phyloP scores from a whole-genome alignment of 2,888 invertebrate genomes.

The Bombyx huttoni region DNA sequence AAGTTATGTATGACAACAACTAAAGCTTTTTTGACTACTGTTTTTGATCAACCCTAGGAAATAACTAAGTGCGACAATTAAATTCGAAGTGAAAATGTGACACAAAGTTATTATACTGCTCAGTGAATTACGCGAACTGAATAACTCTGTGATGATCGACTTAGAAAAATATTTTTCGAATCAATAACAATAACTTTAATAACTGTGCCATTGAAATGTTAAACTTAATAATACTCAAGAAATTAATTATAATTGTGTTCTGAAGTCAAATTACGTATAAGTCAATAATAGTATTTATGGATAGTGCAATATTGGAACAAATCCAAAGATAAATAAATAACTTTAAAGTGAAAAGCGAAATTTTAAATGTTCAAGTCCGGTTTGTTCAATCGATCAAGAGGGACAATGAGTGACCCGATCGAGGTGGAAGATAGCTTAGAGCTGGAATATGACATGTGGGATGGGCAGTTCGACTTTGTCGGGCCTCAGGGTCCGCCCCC shows the following conservation, averaged over 20 bases:
- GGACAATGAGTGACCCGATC: slow-evolving; percentile 55
- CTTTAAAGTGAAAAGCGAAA: slow-evolving; percentile 19
- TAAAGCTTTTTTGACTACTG: slow-evolving; percentile 12
- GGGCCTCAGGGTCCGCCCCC: slow-evolving; percentile 69
- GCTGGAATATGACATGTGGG: slow-evolving; percentile 90
- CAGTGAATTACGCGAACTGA: slow-evolving; percentile 26
- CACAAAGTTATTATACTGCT: slow-evolving; percentile 23
- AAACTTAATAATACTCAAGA: slow-evolving; percentile 42
- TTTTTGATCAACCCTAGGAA: slow-evolving; percentile 7
- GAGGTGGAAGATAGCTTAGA: slow-evolving; percentile 75
- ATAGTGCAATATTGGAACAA: slow-evolving; percentile 54
- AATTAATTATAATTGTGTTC: slow-evolving; percentile 46
- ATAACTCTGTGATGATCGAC: slow-evolving; percentile 16
- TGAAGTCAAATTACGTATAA: slow-evolving; percentile 39
- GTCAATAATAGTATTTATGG: slow-evolving; percentile 22
- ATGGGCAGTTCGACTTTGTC: slow-evolving; percentile 89
- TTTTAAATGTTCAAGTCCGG: slow-evolving; percentile 64
- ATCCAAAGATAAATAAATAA: slow-evolving; percentile 43
- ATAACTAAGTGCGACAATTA: slow-evolving; percentile 5
- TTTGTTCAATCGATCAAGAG: slow-evolving; percentile 53
- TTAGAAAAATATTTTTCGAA: slow-evolving; percentile 16
- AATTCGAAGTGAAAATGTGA: slow-evolving; percentile 36
- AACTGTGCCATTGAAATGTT: slow-evolving; percentile 50
- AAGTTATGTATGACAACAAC: no score
- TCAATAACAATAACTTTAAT: slow-evolving; percentile 12